Base-by-base conservation (phyloP, 2,113 vertebrate species). In the Elephantulus edwardii region DNA sequence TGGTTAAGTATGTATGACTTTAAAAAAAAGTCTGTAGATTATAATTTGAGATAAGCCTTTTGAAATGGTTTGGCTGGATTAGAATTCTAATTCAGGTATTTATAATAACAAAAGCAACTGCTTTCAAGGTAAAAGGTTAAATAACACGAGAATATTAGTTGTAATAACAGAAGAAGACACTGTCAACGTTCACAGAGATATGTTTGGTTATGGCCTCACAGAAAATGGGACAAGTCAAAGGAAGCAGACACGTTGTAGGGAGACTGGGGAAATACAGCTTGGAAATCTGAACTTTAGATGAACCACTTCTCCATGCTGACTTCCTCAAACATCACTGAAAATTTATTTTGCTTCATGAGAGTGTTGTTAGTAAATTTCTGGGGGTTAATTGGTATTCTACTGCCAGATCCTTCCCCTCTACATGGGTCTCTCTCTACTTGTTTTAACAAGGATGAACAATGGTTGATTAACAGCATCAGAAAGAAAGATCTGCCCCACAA, bases 1-100 rank as follows among this genome's bases (percentile, higher is more conserved):
- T 95, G 94, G 95, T 93, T 95, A 96, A 95, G 94, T 72, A 93
- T 89, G 94, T 93, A 93, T 91, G 93, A 94, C 85, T 58, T 68
- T 60, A 2, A 28, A 46, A 64, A 30, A 42, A 40, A 46, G 80
- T n/a, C 60, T 90, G 70, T 77, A 74, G 30, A 48, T 86, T 80
- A 58, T 56, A 94, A 90, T 3, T 40, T 88, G 91, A 96, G 96
- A 94, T 89, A 91, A 86, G 38, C 70, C 88, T 86, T 86, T 71
- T 72, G 66, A 80, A 91, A 92, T 4, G 33, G 40, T 80, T 50
- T 60, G 74, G 83, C 85, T 90, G 92, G 90, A 92, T 91, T 77
- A 93, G 86, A 83, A 94, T 87, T 92, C 46, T 85, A 91, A 95
- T 62, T 84, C 70, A 87, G 44, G 48, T 28, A 71, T 44, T 91